Conservation (phyloP, 2,113 vertebrate genomes). For the Hucho hucho region DNA sequence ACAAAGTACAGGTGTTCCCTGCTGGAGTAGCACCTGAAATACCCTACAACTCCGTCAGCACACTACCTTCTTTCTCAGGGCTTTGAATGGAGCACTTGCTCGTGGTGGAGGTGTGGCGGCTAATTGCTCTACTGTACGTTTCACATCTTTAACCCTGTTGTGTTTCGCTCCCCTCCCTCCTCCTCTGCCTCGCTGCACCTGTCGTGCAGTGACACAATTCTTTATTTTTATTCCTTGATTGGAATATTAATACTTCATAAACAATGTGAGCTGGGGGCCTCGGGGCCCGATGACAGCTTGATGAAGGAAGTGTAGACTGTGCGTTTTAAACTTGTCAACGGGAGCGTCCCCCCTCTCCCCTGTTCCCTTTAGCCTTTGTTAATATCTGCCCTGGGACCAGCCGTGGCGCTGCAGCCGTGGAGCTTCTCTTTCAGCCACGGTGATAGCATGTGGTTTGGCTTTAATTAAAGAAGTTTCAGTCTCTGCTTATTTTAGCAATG, state of each 20-base stretch:
- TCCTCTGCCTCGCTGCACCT: conserved; percentile 41
- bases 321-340: conserved; percentile 55
- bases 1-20: conserved; percentile 12
- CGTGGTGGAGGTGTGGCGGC: not conserved
- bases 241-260: conserved; percentile 54
- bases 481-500: conserved; percentile 19
- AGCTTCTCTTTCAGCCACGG: conserved; percentile 17
- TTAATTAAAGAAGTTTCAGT: conserved; percentile 24
- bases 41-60: not conserved
- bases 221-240: conserved; percentile 58
- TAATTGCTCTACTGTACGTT: not conserved
- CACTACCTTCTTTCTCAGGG: not conserved
- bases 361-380: too few relatives aligned
- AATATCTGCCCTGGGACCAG: too few relatives aligned
- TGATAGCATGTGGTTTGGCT: conserved; percentile 12
- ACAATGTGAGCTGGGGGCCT: conserved; percentile 27
- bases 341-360: too few relatives aligned
- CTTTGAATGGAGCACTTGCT: not conserved
- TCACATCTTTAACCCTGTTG: conserved; percentile 13
- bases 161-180: not conserved
- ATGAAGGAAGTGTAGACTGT: conserved; percentile 47
- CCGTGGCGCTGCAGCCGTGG: too few relatives aligned
- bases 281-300: conserved; percentile 57
- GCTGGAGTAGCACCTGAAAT: conserved; percentile 1
- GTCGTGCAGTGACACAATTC: conserved; percentile 38